Evolutionary conservation across 2,113 vertebrate genomes (phyloP).

Genomic region (Ictidomys tridecemlineatus): DNA sequence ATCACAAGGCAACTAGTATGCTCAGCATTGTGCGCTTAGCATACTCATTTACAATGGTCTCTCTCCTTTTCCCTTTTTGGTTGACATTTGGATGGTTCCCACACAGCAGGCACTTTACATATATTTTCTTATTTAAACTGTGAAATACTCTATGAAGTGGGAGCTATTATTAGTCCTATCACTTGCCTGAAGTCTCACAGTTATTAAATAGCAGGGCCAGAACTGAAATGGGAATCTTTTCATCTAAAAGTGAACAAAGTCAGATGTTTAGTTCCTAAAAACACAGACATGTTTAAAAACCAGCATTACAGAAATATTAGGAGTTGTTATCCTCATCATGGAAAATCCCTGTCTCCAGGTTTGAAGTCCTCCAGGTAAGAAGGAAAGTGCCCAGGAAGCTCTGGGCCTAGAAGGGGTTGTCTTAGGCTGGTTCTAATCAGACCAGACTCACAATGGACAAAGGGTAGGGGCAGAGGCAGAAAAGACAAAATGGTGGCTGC

Average conservation of each 20-base stretch:
- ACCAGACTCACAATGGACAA: slow-evolving; percentile 30
- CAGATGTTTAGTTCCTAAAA: slow-evolving; percentile 53
- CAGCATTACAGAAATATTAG: neutral
- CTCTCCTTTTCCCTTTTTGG: neutral
- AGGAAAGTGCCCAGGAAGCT: neutral
- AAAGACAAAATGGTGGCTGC: slow-evolving; percentile 24
- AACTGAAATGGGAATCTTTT: neutral
- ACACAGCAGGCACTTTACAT: neutral
- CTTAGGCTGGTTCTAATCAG: neutral
- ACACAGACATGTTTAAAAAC: slow-evolving; percentile 43
- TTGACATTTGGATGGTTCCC: neutral
- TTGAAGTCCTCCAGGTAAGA: neutral
- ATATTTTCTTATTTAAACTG: slow-evolving; percentile 30
- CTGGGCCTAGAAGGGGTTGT: neutral
- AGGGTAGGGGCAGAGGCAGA: slow-evolving; percentile 4
- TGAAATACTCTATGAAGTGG: neutral
- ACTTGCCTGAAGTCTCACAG: slow-evolving; percentile 22
- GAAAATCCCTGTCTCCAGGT: slow-evolving; percentile 23
- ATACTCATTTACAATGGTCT: neutral
- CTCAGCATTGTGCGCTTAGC: neutral
- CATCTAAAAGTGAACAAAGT: slow-evolving; percentile 54
- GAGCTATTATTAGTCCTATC: neutral
- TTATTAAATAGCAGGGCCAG: neutral
- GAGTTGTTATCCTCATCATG: neutral
- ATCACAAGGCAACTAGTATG: neutral